These are phyloP conservation scores for Spatulosminthurus flaviceps DNA, from an alignment of 2,888 invertebrate species.

Conservation along the genomic window DNA sequence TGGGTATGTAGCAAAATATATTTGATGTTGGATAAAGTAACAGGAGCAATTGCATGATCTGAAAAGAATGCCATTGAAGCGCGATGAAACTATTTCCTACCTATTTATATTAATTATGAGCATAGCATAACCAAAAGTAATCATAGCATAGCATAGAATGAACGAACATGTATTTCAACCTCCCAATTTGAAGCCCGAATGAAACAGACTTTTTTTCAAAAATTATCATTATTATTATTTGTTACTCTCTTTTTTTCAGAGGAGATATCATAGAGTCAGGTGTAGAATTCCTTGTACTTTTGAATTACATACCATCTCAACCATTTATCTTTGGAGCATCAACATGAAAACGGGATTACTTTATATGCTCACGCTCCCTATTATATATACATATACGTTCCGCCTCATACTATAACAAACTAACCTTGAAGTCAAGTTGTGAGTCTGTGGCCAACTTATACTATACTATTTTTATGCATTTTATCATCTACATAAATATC, in stretches of 20 bases:
- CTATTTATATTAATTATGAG: conserved; percentile 14
- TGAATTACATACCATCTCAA: background rate
- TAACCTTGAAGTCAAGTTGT: conserved; percentile 2
- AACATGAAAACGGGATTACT: conserved; percentile 7
- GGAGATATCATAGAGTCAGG: background rate
- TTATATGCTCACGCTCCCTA: no score
- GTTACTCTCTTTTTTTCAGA: no score
- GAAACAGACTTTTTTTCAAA: background rate
- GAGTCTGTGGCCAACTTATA: background rate
- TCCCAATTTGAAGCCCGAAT: background rate
- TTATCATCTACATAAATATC: no score
- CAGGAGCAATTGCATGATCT: background rate
- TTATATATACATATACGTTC: background rate
- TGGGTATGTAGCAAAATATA: no score
- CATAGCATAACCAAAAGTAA: conserved; percentile 18
- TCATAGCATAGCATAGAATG: conserved; percentile 12
- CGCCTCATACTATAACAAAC: background rate
- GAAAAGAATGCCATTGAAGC: conserved; percentile 9
- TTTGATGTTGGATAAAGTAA: no score
- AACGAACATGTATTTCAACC: background rate
- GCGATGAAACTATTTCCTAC: conserved; percentile 4
- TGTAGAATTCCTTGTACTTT: background rate
- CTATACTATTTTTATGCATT: no score
- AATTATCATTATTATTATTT: background rate
- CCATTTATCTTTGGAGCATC: background rate